Base-by-base conservation (phyloP, 2,113 vertebrate species). In the Oceanodroma tethys region DNA sequence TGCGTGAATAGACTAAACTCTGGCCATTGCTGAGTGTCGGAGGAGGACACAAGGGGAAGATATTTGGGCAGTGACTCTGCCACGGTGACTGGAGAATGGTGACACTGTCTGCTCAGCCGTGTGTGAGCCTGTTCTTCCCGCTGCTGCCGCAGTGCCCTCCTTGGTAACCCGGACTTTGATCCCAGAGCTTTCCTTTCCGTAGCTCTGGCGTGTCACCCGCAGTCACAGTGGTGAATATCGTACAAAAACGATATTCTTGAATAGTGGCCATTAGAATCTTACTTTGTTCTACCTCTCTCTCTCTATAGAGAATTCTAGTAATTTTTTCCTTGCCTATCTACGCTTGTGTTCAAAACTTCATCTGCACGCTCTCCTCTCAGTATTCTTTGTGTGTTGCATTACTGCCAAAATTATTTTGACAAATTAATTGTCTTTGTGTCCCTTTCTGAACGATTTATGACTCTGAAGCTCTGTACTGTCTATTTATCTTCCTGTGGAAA, bases 21-120 rank as follows among this genome's bases (percentile, higher is more conserved):
- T 6, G 18, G 50, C 30, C 27, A 14, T 20, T 16, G n/a, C 17
- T 23, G 4, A 6, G 20, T 11, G 56, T 15, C 16, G 70, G 27
- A 38, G 53, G 3, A 34, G 30, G 38, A 29, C 13, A 3, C 6
- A 10, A 1, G 0, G 25, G 48, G 48, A 19, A 9, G n/a, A 5
- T 38, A 11, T 4, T 17, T 1, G 7, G 20, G n/a, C 72, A 13
- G 27, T 2, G 42, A 4, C 40, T 12, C 30, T 32, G 56, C 21
- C 3, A 1, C 1, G 3, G 48, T 22, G 30, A 26, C 65, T 17
- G 40, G 65, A 38, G 66, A 7, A 18, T 1, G 26, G 5, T 43
- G 36, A 16, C 32, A 5, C 47, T 5, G 25, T 23, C 48, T 20
- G 21, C 20, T 21, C 0, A 1, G 1, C 76, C 12, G 32, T 8